These are phyloP conservation scores for Salvelinus fontinalis DNA, from an alignment of 2,113 vertebrate genomes.

Conservation along the genomic window DNA sequence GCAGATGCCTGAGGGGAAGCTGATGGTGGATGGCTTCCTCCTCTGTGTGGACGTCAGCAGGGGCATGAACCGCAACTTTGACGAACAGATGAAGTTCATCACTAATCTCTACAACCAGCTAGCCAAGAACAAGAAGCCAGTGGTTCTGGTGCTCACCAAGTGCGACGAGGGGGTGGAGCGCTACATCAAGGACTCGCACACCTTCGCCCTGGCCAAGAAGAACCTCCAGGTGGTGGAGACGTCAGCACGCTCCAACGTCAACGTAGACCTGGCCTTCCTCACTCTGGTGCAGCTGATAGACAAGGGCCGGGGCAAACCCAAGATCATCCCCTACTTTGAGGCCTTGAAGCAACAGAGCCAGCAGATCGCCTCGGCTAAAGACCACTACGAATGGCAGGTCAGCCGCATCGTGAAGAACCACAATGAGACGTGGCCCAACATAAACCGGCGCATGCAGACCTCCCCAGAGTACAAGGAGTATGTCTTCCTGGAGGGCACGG, in stretches of 20 bases:
- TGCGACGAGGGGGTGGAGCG: conserved; percentile 97
- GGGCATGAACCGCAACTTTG: conserved; percentile 97
- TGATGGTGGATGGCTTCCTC: conserved; percentile 90
- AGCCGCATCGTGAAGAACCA: conserved; percentile 87
- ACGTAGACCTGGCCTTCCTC: conserved; percentile 91
- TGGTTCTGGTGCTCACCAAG: conserved; percentile 91
- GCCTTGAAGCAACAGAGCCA: conserved; percentile 96
- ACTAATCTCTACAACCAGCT: conserved; percentile 93
- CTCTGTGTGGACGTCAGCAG: conserved; percentile 93
- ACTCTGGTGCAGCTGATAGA: conserved; percentile 93
- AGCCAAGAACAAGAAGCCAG: conserved; percentile 93
- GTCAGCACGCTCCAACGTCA: conserved; percentile 94
- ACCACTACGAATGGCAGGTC: conserved; percentile 93
- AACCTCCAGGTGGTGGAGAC: conserved; percentile 97
- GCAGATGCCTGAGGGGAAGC: conserved; percentile 97
- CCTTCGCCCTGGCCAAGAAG: conserved; percentile 93
- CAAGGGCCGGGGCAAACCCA: conserved; percentile 87
- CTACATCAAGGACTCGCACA: conserved; percentile 93
- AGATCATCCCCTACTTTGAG: conserved; percentile 96
- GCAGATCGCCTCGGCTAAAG: conserved; percentile 93
- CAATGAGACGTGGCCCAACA: conserved; percentile 84
- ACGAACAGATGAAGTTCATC: conserved; percentile 95
- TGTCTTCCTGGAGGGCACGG: conserved; percentile 90
- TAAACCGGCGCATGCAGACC: conserved; percentile 82
- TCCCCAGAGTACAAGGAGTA: conserved; percentile 89